phyloP scores from a whole-genome alignment of 2,113 vertebrate genomes.

The Vanacampus margaritifer region DNA sequence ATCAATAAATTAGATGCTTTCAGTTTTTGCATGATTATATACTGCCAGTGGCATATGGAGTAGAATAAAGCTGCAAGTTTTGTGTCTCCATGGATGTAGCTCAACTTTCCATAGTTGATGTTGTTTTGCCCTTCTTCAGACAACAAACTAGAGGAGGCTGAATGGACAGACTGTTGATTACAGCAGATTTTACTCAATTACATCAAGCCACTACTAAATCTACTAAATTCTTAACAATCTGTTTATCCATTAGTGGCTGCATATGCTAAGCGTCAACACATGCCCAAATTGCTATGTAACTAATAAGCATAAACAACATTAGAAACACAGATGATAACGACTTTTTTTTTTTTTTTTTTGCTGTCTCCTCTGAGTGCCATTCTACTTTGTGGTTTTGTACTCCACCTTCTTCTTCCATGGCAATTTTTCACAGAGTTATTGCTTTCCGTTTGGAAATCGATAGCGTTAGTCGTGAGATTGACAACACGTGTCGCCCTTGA shows the following conservation, averaged over 20 bases:
- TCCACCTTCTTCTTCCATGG: conserved; percentile 7
- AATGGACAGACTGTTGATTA: neutral
- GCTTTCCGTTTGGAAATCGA: conserved; percentile 51
- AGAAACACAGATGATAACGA: neutral
- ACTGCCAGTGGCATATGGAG: no score
- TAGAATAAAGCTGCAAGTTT: no score
- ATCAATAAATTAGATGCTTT: no score
- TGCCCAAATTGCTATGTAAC: neutral
- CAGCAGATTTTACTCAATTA: neutral
- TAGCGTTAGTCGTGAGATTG: conserved; percentile 51
- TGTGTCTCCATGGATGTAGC: neutral
- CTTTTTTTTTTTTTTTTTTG: neutral
- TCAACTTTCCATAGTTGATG: neutral
- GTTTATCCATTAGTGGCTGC: neutral
- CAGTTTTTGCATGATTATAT: no score
- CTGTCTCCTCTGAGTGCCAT: neutral
- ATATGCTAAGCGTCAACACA: neutral
- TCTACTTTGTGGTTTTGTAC: neutral
- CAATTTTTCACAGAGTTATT: conserved; percentile 49
- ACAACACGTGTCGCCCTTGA: conserved; percentile 52
- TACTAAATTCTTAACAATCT: neutral
- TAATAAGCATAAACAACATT: neutral
- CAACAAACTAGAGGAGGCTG: neutral
- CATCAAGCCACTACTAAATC: neutral
- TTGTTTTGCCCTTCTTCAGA: neutral